Conservation (phyloP, 2,113 vertebrate genomes). For the Elachura formosa region DNA sequence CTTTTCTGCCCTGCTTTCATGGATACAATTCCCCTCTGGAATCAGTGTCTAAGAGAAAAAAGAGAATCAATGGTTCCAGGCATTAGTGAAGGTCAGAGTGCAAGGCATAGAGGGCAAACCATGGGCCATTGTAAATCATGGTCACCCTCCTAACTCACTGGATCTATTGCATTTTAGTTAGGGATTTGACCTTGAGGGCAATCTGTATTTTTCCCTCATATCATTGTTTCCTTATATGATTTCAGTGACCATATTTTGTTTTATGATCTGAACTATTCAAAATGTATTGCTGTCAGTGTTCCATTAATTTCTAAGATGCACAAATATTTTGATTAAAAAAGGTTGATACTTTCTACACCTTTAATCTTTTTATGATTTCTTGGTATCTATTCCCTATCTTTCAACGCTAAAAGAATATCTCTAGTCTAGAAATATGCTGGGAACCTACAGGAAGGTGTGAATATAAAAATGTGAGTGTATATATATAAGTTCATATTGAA, state of each 20-base stretch:
- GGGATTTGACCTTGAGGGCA: background rate
- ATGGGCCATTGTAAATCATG: slow-evolving; percentile 1
- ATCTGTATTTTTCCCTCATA: background rate
- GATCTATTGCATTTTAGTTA: background rate
- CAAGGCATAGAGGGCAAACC: background rate
- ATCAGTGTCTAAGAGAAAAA: slow-evolving; percentile 13
- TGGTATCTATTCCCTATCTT: background rate
- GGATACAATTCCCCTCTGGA: background rate
- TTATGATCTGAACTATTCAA: rapidly evolving
- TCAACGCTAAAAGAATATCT: background rate
- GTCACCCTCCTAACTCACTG: background rate
- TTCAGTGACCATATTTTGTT: background rate
- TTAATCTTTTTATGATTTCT: background rate
- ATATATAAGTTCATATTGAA: background rate
- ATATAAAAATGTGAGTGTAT: background rate
- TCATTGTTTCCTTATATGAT: background rate
- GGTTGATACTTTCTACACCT: background rate
- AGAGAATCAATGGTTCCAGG: background rate
- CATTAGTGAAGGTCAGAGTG: slow-evolving; percentile 22
- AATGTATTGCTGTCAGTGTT: background rate
- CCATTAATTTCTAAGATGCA: background rate
- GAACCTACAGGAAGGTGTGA: background rate
- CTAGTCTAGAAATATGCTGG: background rate
- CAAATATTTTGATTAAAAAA: background rate
- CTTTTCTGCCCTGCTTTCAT: background rate